Evolutionary conservation across 2,888 invertebrate species (phyloP), one percentile per base, ranked within the genome.

Genomic region (Allygus modestus): DNA sequence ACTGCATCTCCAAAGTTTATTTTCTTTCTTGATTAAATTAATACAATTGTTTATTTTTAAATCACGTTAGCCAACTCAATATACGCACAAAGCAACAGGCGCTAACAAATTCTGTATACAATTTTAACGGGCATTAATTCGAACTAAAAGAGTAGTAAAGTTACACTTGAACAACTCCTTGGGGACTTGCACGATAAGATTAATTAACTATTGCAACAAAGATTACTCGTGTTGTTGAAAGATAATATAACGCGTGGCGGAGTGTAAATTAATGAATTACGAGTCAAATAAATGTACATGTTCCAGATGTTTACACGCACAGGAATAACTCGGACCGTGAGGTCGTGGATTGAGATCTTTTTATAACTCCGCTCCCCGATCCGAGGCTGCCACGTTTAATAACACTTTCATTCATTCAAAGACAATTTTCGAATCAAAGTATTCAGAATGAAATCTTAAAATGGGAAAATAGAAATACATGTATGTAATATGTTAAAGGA

Each of bases 261-360:
- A 15, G 65, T 65, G 65, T 31, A 65, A 65, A 65, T 65, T 65
- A 65, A 65, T 65, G 65, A 65, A 65, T 65, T 65, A 11, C 31
- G 65, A 28, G 65, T 65, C 65, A 65, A 65, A 65, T 65, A 65
- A 65, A 65, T 31, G 65, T 65, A 65, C 65, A 65, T 65, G 65
- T 65, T 28, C 28, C 65, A 65, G 65, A 65, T 65, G 65, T 65
- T 65, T 65, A 65, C 65, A 65, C 65, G 65, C 23, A 15, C 65
- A 65, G 65, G 12, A 65, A 65, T 65, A 65, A 28, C 65, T 26
- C 58, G 28, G 65, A 17, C 65, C 17, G 46, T 23, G 58, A 58
- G 58, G 58, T 58, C 58, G 5, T 58, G 26, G 58, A 58, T 23
- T 31, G 26, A 28, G 28, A 17, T 28, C 65, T 65, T 65, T 65